Conservation (phyloP, 2,113 vertebrate genomes). For the Craseonycteris thonglongyai region DNA sequence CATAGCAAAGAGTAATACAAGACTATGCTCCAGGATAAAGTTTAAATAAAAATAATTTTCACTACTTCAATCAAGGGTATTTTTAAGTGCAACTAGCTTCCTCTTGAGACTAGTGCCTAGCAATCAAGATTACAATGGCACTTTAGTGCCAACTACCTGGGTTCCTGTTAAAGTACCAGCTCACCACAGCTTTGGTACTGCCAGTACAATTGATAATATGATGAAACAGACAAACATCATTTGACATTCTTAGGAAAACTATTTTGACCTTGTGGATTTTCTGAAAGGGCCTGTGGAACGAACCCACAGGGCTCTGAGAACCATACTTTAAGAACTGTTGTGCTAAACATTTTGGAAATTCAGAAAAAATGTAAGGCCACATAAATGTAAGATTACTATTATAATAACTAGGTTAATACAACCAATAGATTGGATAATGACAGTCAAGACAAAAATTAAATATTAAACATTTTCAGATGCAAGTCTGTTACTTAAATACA, state of each 20-base stretch:
- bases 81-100: not conserved
- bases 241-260: not conserved
- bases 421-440: not conserved
- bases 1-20: not conserved
- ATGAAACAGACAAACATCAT: not conserved
- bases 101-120: rapidly evolving
- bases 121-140: not conserved
- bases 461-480: not conserved
- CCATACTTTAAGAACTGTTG: not conserved
- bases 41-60: not conserved
- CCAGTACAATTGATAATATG: not conserved
- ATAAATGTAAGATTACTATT: not conserved
- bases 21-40: not conserved
- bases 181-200: not conserved
- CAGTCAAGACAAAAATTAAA: not conserved
- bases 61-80: not conserved
- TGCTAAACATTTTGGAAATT: not conserved
- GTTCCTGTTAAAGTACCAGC: too few species aligned
- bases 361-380: not conserved
- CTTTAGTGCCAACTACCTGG: not conserved
- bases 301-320: not conserved
- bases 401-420: not conserved
- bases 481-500: not conserved
- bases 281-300: not conserved
- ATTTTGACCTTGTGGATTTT: not conserved